Conservation (phyloP, 2,113 vertebrate genomes). For the Thinocorus orbignyianus region DNA sequence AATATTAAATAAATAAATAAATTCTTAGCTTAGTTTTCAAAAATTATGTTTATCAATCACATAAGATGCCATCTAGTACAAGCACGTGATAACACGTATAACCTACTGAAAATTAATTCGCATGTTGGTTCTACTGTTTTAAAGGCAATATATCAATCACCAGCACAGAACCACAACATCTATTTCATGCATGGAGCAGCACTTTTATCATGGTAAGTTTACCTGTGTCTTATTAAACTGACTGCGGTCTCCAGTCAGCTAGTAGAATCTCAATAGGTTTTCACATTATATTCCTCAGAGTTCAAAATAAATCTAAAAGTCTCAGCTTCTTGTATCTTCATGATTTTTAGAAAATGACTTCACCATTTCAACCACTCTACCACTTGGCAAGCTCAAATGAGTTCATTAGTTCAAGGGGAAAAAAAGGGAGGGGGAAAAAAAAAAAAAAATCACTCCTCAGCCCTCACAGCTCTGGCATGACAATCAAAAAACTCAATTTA, state of each 20-base stretch:
- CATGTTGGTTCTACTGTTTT: neutral
- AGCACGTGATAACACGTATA: neutral
- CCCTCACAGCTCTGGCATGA: neutral
- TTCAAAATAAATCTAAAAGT: slow-evolving; percentile 32
- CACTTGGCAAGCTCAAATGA: neutral
- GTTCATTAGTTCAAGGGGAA: neutral
- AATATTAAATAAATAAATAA: neutral
- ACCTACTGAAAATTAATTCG: neutral
- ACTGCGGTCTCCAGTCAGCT: neutral
- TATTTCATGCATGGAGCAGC: slow-evolving; percentile 20
- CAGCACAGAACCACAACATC: neutral
- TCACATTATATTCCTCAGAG: slow-evolving; percentile 34
- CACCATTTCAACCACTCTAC: neutral
- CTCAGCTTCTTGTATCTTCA: neutral
- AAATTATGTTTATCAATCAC: neutral
- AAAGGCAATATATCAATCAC: neutral
- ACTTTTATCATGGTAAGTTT: slow-evolving; percentile 29
- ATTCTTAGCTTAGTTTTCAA: neutral
- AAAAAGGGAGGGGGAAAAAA: no score
- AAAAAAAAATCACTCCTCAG: neutral
- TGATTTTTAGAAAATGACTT: neutral
- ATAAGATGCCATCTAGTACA: neutral
- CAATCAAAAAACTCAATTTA: neutral
- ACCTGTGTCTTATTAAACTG: slow-evolving; percentile 23
- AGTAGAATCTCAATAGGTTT: slow-evolving; percentile 9